A percentile compares a stretch with the other conserved stretches of the same genome.
These are phyloP conservation scores for Heptranchias perlo DNA, from an alignment of 2,113 vertebrate species.

Conservation along the genomic window DNA sequence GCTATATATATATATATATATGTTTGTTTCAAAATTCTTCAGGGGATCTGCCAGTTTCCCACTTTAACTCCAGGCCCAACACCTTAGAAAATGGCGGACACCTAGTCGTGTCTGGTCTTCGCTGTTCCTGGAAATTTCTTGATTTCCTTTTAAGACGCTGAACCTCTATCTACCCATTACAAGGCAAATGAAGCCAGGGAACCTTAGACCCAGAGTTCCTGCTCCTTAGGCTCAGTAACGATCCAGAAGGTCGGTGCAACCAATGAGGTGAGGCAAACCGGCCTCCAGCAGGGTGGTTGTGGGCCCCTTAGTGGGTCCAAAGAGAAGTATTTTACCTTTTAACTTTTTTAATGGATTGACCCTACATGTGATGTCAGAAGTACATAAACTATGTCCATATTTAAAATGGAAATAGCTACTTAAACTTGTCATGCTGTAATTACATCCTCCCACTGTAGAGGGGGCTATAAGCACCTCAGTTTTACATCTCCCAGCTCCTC, in stretches of 20 bases:
- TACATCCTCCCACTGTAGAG: background rate
- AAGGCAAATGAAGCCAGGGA: background rate
- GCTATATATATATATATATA: background rate
- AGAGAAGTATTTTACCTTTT: too few relatives aligned
- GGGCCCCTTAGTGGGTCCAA: too few relatives aligned
- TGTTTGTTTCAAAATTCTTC: background rate
- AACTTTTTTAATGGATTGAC: too few relatives aligned
- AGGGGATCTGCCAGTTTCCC: background rate
- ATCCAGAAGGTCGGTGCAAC: too few relatives aligned
- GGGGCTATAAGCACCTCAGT: background rate
- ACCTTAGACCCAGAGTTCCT: background rate
- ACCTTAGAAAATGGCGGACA: background rate
- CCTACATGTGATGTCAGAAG: background rate
- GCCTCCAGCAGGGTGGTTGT: background rate
- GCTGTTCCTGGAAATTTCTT: background rate
- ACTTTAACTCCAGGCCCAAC: background rate
- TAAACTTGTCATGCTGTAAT: background rate
- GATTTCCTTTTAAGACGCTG: background rate
- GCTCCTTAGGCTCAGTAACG: background rate
- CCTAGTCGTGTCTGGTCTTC: background rate
- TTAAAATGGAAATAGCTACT: background rate
- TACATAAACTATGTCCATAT: background rate
- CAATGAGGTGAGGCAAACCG: background rate
- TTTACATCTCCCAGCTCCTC: background rate
- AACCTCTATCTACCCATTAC: background rate